Evolutionary conservation across 37 sponge, comb jelly and placozoan species (phyloP).

Genomic region (Halichondria panicea): DNA sequence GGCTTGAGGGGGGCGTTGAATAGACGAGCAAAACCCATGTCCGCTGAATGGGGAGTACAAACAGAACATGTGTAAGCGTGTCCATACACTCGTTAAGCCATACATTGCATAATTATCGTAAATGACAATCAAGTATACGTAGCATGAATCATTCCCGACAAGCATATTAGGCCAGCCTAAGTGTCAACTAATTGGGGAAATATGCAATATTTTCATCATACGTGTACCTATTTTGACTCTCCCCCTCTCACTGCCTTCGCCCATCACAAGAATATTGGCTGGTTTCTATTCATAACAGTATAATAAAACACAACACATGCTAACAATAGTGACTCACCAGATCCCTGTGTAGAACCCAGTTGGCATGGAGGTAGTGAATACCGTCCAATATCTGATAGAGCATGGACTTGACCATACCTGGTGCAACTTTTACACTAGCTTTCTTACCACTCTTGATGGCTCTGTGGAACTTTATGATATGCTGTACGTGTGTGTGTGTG

Average conservation of each 20-base stretch:
- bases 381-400: conserved; percentile 94
- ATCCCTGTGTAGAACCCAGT: conserved; percentile 97
- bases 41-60: conserved; percentile 56
- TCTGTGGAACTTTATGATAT: conserved; percentile 97
- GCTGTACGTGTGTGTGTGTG: conserved; percentile 48
- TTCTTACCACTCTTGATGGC: conserved; percentile 87
- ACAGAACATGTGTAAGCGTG: not conserved
- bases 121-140: no score
- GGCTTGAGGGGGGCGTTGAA: conserved; percentile 98
- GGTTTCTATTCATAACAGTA: conserved; percentile 89
- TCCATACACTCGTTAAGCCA: not conserved
- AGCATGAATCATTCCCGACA: no score
- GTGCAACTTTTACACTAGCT: conserved; percentile 61
- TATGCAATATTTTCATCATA: not conserved
- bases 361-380: conserved; percentile 92
- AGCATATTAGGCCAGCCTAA: no score
- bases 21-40: conserved; percentile 98
- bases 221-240: conserved; percentile 87
- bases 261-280: conserved; percentile 98
- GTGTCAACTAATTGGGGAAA: not conserved
- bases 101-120: not conserved
- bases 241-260: conserved; percentile 90
- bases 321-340: conserved; percentile 48
- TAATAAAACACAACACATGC: not conserved
- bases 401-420: conserved; percentile 90